Base-by-base conservation (phyloP, 2,888 invertebrate genomes). In the Mythimna albipuncta region DNA sequence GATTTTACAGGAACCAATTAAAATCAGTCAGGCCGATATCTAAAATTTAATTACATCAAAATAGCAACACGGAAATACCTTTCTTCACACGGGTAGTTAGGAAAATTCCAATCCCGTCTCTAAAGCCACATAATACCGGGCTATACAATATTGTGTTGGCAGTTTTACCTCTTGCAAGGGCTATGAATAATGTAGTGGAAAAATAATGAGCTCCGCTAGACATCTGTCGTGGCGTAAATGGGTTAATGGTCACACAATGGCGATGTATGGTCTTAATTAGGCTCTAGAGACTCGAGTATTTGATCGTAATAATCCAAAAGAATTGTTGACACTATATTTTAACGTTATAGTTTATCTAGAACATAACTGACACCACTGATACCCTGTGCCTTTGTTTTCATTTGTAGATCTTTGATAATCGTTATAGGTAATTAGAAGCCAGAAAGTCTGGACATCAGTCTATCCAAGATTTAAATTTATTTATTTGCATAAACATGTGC, bases 141-240 rank as follows among this genome's bases (percentile, higher is more conserved):
- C 63, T 69, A 75, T 64, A 82, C 75, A 81, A 79, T 80, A 75
- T 81, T 81, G 77, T 87, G 81, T 82, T 79, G 67, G 64, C 72
- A 68, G 80, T 70, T 84, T 88, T 88, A 88, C 89, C 79, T 86
- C 75, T 81, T 80, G 72, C 75, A 69, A 69, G 84, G 85, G 85
- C 88, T 85, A 84, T 91, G 90, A 91, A 91, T 90, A 89, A 91
- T 89, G 89, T 90, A 88, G 89, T 81, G 86, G 84, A 87, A 88
- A 91, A 91, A 90, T 91, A 90, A 91, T 89, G 89, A 91, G 88
- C 76, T 78, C 57, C 71, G 57, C 77, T 35, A 79, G 87, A 89
- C 89, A 87, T 89, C 87, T 91, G 90, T 89, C 87, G 47, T 72
- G 64, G 66, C 59, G 63, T 72, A 75, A 81, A 83, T 83, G 74